A percentile compares a stretch with the other conserved stretches of the same genome.
Evolutionary conservation across 1,140 invertebrate genomes (phyloP).

Genomic region (Antheraea pernyi): DNA sequence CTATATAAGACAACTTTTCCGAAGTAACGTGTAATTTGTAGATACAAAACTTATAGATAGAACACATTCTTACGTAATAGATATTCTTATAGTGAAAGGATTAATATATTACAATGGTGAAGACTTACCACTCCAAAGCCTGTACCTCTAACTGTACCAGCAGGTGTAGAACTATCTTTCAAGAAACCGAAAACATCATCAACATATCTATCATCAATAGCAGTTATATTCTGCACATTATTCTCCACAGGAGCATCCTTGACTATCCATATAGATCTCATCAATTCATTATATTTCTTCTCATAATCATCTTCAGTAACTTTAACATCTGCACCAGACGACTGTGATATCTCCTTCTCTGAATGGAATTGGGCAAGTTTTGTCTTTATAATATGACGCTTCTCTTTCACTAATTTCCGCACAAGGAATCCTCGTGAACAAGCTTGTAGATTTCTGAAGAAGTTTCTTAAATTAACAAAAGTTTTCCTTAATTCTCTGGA

Average conservation of each 20-base stretch:
- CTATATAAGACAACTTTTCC: too few relatives aligned
- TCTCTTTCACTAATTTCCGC: conserved; percentile 77
- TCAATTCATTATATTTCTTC: conserved; percentile 83
- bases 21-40: too few relatives aligned
- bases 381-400: conserved; percentile 59
- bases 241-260: conserved; percentile 61
- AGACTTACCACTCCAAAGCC: conserved; percentile 67
- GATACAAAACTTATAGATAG: too few relatives aligned
- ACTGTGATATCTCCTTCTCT: conserved; percentile 79
- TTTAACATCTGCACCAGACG: conserved; percentile 83
- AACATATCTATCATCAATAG: conserved; percentile 80
- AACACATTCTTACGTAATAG: too few relatives aligned
- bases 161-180: conserved; percentile 72
- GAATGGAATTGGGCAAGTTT: conserved; percentile 54
- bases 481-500: conserved; percentile 87
- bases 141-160: conserved; percentile 63
- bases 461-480: conserved; percentile 86
- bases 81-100: background rate
- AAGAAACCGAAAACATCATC: conserved; percentile 82
- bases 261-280: conserved; percentile 80
- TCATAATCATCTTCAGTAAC: conserved; percentile 86
- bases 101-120: background rate
- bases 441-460: conserved; percentile 86
- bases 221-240: conserved; percentile 54
- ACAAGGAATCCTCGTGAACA: conserved; percentile 86